These are phyloP conservation scores for Adelognathus sp. DNA, from an alignment of 2,888 invertebrate species.

Conservation along the genomic window DNA sequence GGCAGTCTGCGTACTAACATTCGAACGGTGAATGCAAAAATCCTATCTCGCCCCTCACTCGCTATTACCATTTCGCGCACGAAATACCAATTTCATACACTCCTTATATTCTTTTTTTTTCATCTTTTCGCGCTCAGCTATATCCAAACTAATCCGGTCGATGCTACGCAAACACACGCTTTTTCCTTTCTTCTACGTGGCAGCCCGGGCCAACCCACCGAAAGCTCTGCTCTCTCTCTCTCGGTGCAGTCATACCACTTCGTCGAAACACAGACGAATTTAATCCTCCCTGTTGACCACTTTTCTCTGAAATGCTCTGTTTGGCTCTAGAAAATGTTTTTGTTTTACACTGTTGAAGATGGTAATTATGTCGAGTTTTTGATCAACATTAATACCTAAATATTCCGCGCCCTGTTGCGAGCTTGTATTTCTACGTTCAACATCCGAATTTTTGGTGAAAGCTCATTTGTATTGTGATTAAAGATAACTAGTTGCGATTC, in stretches of 20 bases:
- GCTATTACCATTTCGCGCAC: constrained; percentile 17
- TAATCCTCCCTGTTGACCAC: not conserved
- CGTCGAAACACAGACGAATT: not conserved
- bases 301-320: constrained; percentile 40
- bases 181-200: constrained; percentile 18
- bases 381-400: too few species aligned
- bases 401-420: too few species aligned
- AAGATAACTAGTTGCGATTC: too few species aligned
- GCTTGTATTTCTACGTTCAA: too few species aligned
- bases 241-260: constrained; percentile 16
- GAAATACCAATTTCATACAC: constrained; percentile 47
- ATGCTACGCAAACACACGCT: constrained; percentile 47
- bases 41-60: not conserved
- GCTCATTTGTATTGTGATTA: too few species aligned
- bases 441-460: too few species aligned
- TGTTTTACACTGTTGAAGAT: not conserved
- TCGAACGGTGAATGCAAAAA: constrained; percentile 7
- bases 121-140: not conserved
- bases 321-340: not conserved
- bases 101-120: constrained; percentile 20
- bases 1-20: not conserved
- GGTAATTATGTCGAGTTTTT: not conserved
- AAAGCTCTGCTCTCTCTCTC: not conserved
- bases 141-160: constrained; percentile 56
- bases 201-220: not conserved